These are phyloP conservation scores for Pseudorhombus dupliciocellatus DNA, from an alignment of 2,113 vertebrate genomes.

Conservation along the genomic window DNA sequence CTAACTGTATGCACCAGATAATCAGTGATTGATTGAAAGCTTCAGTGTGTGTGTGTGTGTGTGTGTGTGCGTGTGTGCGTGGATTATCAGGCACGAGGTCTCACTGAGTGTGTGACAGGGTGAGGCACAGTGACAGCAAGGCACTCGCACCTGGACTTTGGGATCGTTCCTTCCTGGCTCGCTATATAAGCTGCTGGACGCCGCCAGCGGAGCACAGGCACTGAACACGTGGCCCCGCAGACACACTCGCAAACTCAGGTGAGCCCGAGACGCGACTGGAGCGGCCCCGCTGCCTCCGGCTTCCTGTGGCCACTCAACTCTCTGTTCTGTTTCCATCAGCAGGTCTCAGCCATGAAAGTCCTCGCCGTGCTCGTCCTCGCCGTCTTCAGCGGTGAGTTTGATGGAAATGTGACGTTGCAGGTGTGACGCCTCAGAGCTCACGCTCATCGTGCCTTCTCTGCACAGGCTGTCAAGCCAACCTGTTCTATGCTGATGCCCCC, in stretches of 20 bases:
- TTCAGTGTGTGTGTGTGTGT: background rate
- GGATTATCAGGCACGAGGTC: conserved; percentile 33
- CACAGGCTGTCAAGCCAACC: conserved; percentile 80
- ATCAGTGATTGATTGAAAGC: too few relatives aligned
- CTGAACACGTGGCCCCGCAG: conserved; percentile 47
- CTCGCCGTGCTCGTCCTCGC: conserved; percentile 66
- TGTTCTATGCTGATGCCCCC: conserved; percentile 80
- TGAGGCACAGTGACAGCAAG: conserved; percentile 67
- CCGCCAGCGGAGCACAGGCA: conserved; percentile 38
- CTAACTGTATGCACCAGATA: background rate
- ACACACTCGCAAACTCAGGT: conserved; percentile 55
- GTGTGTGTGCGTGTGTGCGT: background rate
- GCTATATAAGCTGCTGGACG: conserved; percentile 69
- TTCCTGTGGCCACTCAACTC: background rate
- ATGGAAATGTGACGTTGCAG: background rate
- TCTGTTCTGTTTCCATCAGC: conserved; percentile 11
- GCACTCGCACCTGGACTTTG: conserved; percentile 75
- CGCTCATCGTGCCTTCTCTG: conserved; percentile 11
- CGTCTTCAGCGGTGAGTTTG: conserved; percentile 70
- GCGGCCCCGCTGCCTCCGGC: background rate
- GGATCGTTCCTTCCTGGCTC: conserved; percentile 47
- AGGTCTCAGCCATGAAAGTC: conserved; percentile 73
- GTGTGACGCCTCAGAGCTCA: background rate
- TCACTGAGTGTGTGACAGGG: conserved; percentile 41
- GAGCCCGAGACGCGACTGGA: conserved; percentile 20